phyloP scores from a whole-genome alignment of 2,888 invertebrate genomes.

The Troilus luridus region DNA sequence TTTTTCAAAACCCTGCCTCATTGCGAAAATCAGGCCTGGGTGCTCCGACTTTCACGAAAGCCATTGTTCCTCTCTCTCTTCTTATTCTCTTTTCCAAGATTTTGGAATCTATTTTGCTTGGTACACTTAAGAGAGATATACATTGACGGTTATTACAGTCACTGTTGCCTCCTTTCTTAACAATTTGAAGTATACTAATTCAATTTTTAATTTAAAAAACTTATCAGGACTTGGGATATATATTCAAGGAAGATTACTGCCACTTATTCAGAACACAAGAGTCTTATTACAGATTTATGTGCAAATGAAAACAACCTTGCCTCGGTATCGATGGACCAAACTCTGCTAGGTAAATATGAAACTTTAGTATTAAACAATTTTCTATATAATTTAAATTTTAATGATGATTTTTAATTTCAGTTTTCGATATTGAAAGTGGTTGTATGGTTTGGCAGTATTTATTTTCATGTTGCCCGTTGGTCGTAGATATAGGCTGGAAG shows the following conservation, averaged over 20 bases:
- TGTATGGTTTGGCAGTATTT: not conserved
- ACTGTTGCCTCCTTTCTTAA: too few relatives aligned
- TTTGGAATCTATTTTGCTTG: too few relatives aligned
- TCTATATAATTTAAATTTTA: not conserved
- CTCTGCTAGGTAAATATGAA: not conserved
- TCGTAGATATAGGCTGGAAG: not conserved
- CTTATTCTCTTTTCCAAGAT: too few relatives aligned
- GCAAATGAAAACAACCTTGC: not conserved
- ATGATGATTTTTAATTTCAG: conserved; percentile 5
- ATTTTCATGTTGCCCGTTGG: not conserved
- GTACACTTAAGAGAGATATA: too few relatives aligned
- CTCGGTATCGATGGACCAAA: conserved; percentile 27
- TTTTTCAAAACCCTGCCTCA: too few relatives aligned
- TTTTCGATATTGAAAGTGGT: not conserved
- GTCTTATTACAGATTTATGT: conserved; percentile 2
- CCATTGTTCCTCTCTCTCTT: too few relatives aligned
- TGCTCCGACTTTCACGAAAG: too few relatives aligned
- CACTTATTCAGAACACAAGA: not conserved
- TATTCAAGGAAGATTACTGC: not conserved
- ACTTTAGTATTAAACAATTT: not conserved
- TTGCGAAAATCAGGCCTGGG: too few relatives aligned
- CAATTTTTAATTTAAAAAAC: not conserved
- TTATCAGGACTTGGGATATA: conserved; percentile 18
- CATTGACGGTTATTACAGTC: too few relatives aligned
- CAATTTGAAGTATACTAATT: not conserved